These are phyloP conservation scores for Atherinomorus stipes DNA, from an alignment of 2,113 vertebrate species.

Conservation along the genomic window DNA sequence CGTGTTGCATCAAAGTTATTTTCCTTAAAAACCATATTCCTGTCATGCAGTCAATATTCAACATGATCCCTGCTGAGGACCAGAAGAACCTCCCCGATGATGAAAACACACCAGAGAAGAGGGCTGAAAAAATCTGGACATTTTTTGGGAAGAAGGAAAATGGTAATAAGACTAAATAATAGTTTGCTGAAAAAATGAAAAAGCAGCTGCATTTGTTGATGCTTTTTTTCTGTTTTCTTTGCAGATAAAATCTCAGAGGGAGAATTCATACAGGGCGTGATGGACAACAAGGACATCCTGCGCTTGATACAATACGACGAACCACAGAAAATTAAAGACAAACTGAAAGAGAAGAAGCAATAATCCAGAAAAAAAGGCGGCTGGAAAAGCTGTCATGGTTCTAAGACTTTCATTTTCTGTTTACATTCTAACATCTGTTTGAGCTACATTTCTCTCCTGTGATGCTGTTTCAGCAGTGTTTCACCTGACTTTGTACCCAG, in stretches of 20 bases:
- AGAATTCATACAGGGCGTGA: constrained; percentile 90
- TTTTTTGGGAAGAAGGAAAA: constrained; percentile 90
- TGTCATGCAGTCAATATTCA: constrained; percentile 88
- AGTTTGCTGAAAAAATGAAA: too few species aligned
- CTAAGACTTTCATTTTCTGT: constrained; percentile 62
- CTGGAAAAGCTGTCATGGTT: neutral
- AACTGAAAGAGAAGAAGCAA: constrained; percentile 86
- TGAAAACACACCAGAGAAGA: constrained; percentile 89
- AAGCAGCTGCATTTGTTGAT: too few species aligned
- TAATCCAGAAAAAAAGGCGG: constrained; percentile 40
- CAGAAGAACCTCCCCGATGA: constrained; percentile 85
- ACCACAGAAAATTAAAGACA: constrained; percentile 90
- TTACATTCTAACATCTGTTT: constrained; percentile 31
- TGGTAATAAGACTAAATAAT: constrained; percentile 77
- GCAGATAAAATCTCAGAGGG: constrained; percentile 90
- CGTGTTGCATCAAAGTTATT: too few species aligned
- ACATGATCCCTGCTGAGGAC: constrained; percentile 88
- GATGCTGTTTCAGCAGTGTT: neutral
- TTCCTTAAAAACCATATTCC: neutral
- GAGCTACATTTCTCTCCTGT: neutral
- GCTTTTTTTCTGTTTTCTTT: neutral
- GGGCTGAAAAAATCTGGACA: constrained; percentile 88
- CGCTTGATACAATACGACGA: constrained; percentile 91
- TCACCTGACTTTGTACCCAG: constrained; percentile 7
- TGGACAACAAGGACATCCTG: constrained; percentile 91